Conservation (phyloP, 2,888 invertebrate species). For the Troides oblongomaculatus region DNA sequence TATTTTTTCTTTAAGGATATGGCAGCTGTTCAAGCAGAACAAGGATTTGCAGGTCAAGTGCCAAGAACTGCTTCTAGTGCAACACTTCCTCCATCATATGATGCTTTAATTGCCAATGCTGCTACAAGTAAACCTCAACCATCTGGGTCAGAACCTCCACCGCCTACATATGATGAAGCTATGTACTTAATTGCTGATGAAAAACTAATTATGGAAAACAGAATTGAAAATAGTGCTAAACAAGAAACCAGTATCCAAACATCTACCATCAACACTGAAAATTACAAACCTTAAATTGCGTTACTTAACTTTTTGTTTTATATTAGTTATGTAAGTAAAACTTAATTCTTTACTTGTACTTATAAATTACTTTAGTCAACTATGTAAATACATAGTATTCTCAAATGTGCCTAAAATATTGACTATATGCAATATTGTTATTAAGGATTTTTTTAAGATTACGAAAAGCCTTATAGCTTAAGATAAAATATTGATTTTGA, state of each 20-base stretch:
- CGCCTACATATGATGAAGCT: conserved; percentile 83
- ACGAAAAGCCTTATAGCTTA: conserved; percentile 29
- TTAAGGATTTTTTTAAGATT: conserved; percentile 33
- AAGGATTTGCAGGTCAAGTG: conserved; percentile 74
- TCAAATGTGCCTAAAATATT: conserved; percentile 74
- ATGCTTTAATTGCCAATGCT: conserved; percentile 75
- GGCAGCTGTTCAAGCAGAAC: conserved; percentile 78
- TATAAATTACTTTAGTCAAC: conserved; percentile 62
- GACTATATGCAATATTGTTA: conserved; percentile 62
- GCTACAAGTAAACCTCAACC: conserved; percentile 66
- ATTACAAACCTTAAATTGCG: conserved; percentile 61
- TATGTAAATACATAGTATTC: conserved; percentile 57
- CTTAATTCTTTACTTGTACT: conserved; percentile 74
- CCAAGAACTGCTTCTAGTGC: conserved; percentile 79
- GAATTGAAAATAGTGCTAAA: conserved; percentile 59
- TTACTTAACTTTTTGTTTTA: conserved; percentile 39
- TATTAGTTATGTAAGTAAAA: conserved; percentile 57
- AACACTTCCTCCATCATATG: conserved; percentile 82
- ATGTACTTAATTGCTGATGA: conserved; percentile 77
- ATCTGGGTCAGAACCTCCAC: conserved; percentile 78
- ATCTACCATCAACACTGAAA: conserved; percentile 48
- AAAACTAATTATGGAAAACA: conserved; percentile 54
- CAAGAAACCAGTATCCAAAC: conserved; percentile 64
- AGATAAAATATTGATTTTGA: conserved; percentile 28
- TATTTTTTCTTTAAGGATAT: conserved; percentile 70